Conservation (phyloP, 2,888 invertebrate species). For the Erannis defoliaria region DNA sequence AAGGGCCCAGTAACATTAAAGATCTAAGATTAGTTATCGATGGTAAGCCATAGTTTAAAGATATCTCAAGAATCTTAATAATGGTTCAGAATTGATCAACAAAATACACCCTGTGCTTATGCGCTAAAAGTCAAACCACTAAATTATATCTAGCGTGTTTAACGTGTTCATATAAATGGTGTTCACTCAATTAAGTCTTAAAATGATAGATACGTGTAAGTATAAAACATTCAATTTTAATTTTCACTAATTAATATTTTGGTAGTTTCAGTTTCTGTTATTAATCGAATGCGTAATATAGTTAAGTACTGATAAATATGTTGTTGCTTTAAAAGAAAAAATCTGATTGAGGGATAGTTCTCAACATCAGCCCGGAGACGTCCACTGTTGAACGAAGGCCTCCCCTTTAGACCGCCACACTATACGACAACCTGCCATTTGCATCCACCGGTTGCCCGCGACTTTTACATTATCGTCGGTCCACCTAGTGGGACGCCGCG, state of each 20-base stretch:
- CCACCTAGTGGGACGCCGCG: no score
- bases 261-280: background rate
- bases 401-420: no score
- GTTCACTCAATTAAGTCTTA: slow-evolving; percentile 17
- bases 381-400: no score
- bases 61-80: slow-evolving; percentile 48
- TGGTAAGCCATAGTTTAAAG: slow-evolving; percentile 48
- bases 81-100: slow-evolving; percentile 55
- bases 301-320: background rate
- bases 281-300: background rate
- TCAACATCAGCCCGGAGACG: no score
- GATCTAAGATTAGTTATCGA: slow-evolving; percentile 49
- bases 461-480: no score
- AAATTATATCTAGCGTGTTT: slow-evolving; percentile 54
- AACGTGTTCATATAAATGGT: slow-evolving; percentile 39
- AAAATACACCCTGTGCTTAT: slow-evolving; percentile 69
- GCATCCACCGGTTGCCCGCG: no score
- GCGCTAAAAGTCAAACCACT: slow-evolving; percentile 61
- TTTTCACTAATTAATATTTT: slow-evolving; percentile 1
- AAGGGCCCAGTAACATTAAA: slow-evolving; percentile 39
- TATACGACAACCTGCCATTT: no score
- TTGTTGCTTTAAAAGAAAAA: no score
- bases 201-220: background rate
- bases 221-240: background rate
- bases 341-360: no score